Base-by-base conservation (phyloP, 53 echinoderm and acorn worm species). In the Apostichopus leukothele region DNA sequence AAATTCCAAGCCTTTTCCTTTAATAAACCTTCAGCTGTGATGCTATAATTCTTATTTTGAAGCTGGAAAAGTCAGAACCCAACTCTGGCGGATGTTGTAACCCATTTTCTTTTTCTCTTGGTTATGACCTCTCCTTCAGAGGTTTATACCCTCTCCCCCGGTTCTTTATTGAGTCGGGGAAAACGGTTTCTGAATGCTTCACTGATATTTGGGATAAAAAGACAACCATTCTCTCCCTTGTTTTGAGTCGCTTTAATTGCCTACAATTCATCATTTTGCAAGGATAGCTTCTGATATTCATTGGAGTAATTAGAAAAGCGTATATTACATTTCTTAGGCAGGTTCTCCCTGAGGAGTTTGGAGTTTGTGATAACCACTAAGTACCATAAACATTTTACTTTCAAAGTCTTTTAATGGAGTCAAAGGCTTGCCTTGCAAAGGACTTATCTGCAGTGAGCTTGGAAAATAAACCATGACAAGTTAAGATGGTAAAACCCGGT, bases 341-440 rank as follows among this genome's bases (percentile, higher is more conserved):
- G 51, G 73, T 51, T 54, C 19, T 86, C 86, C 86, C 86, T 51
- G 27, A 73, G 86, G 86, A 73, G 67, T 86, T 71, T 20, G 22
- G 23, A 51, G 68, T 73, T 54, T 86, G 86, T 86, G 86, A 86
- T 73, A 86, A 71, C 86, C 74, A 86, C 86, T 86, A 86, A 86
- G 86, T 52, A 86, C 86, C 53, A 51, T 86, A 86, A 86, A 86
- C 86, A 86, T 86, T 86, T 86, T 86, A 86, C 52, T 80, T 52
- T 80, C 10, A 53, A 53, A 13, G 25, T 16, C 23, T 9, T 54
- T 83, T 83, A 22, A 22, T 9, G 77, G 26, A 76, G 39, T 10
- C 13, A 39, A 52, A 52, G 39, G 7, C 77, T 39, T 39, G 50
- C 50, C 50, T 52, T 39, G 39, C 52, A 71, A 75, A 67, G 67